Evolutionary conservation across 2,113 vertebrate species (phyloP).

Genomic region (Rhinopomastus cyanomelas): DNA sequence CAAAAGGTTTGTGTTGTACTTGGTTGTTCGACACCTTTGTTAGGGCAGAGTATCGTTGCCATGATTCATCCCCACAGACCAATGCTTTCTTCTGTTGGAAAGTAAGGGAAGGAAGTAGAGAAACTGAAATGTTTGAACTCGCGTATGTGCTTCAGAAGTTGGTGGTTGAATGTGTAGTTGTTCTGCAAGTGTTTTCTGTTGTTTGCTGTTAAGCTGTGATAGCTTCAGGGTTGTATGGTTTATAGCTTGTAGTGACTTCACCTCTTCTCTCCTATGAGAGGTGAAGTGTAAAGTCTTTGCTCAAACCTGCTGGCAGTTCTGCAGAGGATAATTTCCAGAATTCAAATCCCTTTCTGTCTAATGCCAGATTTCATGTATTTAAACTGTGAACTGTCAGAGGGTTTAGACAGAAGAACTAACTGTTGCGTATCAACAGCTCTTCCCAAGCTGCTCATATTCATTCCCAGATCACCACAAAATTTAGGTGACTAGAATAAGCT

Average conservation of each 20-base stretch:
- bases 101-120: background rate
- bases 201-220: background rate
- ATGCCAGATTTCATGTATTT: rapidly evolving
- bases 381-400: background rate
- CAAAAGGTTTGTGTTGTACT: background rate
- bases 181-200: background rate
- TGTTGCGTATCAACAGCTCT: background rate
- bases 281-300: background rate
- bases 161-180: background rate
- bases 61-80: background rate
- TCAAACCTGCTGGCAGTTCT: background rate
- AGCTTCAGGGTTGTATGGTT: background rate
- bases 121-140: background rate
- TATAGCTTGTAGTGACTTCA: background rate
- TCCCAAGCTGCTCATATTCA: background rate
- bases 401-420: background rate
- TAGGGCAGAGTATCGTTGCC: background rate
- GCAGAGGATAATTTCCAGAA: background rate
- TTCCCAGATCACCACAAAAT: background rate
- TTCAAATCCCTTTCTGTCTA: background rate
- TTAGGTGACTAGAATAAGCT: background rate
- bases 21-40: background rate
- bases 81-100: background rate
- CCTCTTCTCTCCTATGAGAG: background rate
- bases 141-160: background rate